A percentile compares a stretch with the other conserved stretches of the same genome.
phyloP scores from a whole-genome alignment of 2,888 invertebrate species.

The Lamproptera curius region DNA sequence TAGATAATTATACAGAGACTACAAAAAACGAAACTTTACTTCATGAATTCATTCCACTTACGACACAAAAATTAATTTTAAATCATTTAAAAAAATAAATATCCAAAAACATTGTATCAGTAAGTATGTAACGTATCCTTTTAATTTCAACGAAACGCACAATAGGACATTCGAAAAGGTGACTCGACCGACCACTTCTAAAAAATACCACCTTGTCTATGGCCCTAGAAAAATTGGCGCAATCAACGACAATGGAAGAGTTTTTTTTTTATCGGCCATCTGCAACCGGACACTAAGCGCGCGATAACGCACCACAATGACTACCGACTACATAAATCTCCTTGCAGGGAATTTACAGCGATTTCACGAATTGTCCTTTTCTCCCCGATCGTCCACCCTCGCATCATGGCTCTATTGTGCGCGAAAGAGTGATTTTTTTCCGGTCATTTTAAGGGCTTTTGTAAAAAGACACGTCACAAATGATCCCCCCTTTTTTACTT shows the following conservation, averaged over 20 bases:
- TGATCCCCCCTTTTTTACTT: constrained; percentile 59
- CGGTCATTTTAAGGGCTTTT: constrained; percentile 68
- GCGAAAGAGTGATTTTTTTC: constrained; percentile 63
- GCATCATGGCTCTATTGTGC: constrained; percentile 61
- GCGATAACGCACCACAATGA: constrained; percentile 61
- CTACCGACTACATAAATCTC: constrained; percentile 71
- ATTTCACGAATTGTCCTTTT: constrained; percentile 59
- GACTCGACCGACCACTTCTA: not conserved
- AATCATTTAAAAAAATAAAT: too few species aligned
- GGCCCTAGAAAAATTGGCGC: constrained; percentile 34
- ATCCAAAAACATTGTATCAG: too few species aligned
- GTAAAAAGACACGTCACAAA: constrained; percentile 64
- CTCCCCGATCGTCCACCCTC: constrained; percentile 67
- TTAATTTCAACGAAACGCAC: too few species aligned
- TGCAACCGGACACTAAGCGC: constrained; percentile 66
- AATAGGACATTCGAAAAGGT: too few species aligned
- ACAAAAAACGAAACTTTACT: too few species aligned
- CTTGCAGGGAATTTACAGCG: constrained; percentile 67
- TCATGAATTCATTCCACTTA: too few species aligned
- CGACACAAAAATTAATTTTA: too few species aligned
- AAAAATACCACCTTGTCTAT: constrained; percentile 14
- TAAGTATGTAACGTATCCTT: too few species aligned
- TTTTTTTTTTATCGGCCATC: constrained; percentile 47
- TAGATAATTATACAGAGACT: too few species aligned
- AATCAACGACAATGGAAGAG: constrained; percentile 33